Percentiles rank a stretch among this genome's conserved stretches.
phyloP scores from a whole-genome alignment of 2,888 invertebrate species.

The Amphipyra berbera region DNA sequence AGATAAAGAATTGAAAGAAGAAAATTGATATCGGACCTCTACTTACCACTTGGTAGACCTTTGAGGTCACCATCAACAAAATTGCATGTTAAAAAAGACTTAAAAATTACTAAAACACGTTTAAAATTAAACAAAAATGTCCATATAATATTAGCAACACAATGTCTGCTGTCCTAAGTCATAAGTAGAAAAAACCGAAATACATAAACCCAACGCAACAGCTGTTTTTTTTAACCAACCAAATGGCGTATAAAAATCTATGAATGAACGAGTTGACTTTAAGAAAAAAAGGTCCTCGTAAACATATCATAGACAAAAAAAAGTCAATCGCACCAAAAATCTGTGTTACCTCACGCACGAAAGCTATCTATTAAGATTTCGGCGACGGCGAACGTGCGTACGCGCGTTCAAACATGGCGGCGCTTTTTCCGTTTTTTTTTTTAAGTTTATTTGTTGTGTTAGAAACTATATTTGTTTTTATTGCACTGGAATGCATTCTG shows the following conservation, averaged over 20 bases:
- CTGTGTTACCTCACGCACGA: constrained; percentile 81
- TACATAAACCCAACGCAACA: constrained; percentile 34
- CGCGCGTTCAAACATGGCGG: constrained; percentile 71
- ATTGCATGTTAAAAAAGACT: too few relatives aligned
- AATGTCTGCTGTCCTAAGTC: too few relatives aligned
- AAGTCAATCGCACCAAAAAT: constrained; percentile 62
- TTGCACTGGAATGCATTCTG: constrained; percentile 81
- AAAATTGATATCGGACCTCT: too few relatives aligned
- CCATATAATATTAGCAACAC: too few relatives aligned
- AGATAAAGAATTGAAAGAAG: too few relatives aligned
- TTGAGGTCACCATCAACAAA: too few relatives aligned
- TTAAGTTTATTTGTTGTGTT: constrained; percentile 82
- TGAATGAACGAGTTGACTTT: constrained; percentile 56
- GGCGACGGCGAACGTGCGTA: constrained; percentile 77
- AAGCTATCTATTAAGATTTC: constrained; percentile 87
- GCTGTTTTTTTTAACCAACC: constrained; percentile 46
- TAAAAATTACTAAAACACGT: too few relatives aligned
- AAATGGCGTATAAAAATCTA: constrained; percentile 44
- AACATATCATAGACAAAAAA: constrained; percentile 55
- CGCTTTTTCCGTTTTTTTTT: constrained; percentile 72
- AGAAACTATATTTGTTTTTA: constrained; percentile 86
- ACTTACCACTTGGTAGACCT: too few relatives aligned
- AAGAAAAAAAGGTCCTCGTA: constrained; percentile 55
- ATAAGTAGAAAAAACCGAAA: too few relatives aligned
- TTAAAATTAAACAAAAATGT: too few relatives aligned